Evolutionary conservation across 2,888 invertebrate genomes (phyloP).

Genomic region (Hemaris fuciformis): DNA sequence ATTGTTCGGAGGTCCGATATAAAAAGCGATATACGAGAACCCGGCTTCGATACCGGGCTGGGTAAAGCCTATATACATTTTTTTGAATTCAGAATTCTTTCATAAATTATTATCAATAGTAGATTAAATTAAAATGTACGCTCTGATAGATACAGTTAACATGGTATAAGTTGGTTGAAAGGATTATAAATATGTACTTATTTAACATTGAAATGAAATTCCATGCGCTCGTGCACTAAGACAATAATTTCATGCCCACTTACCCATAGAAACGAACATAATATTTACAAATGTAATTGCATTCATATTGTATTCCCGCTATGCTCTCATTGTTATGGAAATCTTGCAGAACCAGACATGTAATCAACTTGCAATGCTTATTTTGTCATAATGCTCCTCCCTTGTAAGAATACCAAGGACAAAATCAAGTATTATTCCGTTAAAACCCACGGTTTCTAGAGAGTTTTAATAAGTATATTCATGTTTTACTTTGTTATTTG

Average conservation of each 20-base stretch:
- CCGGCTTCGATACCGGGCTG: too few species aligned
- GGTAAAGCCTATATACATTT: too few species aligned
- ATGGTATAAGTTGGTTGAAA: too few species aligned
- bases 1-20: too few species aligned
- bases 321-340: not conserved
- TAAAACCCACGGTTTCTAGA: not conserved
- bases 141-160: too few species aligned
- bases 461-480: not conserved
- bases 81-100: too few species aligned
- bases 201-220: too few species aligned
- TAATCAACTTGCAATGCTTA: not conserved
- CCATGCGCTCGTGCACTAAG: not conserved
- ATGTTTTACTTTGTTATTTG: not conserved
- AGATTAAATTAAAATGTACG: too few species aligned
- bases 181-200: too few species aligned
- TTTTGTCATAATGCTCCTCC: not conserved
- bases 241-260: not conserved
- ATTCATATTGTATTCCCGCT: slow-evolving; percentile 7
- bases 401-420: not conserved
- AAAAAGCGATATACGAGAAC: too few species aligned
- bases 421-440: not conserved
- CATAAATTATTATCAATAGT: too few species aligned
- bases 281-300: slow-evolving; percentile 8
- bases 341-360: slow-evolving; percentile 1
- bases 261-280: not conserved